Evolutionary conservation across 2,888 invertebrate species (phyloP).

Genomic region (Aproaerema taeniolella): DNA sequence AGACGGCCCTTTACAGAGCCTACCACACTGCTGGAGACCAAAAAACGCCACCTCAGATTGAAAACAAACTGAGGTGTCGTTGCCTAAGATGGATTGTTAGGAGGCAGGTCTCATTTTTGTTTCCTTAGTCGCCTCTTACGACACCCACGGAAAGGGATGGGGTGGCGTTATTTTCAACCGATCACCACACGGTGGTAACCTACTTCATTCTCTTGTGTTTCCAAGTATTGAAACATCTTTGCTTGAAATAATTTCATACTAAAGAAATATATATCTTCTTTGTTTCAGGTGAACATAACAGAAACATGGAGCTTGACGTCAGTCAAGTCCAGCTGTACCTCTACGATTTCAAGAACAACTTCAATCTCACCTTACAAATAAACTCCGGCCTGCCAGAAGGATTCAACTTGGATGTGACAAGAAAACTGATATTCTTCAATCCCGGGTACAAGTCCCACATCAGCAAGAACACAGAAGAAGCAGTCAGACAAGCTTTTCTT

Average conservation of each 20-base stretch:
- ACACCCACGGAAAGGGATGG: too few relatives aligned
- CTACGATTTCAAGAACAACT: conserved; percentile 63
- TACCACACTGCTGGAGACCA: too few relatives aligned
- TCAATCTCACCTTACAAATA: conserved; percentile 47
- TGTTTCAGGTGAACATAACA: conserved; percentile 58
- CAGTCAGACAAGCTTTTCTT: conserved; percentile 52
- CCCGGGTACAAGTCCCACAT: conserved; percentile 67
- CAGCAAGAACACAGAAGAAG: conserved; percentile 48
- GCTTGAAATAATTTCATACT: background rate
- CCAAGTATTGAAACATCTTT: background rate
- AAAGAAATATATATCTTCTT: background rate
- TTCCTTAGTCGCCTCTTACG: too few relatives aligned
- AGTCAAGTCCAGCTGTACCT: conserved; percentile 51
- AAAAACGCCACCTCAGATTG: too few relatives aligned
- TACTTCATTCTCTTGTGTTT: too few relatives aligned
- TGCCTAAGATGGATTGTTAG: too few relatives aligned
- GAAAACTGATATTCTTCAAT: conserved; percentile 57
- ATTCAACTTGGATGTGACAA: conserved; percentile 52
- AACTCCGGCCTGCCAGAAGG: conserved; percentile 37
- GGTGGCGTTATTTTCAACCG: too few relatives aligned
- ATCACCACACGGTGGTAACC: too few relatives aligned
- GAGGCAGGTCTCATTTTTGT: too few relatives aligned
- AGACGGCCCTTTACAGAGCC: too few relatives aligned
- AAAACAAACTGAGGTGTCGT: too few relatives aligned
- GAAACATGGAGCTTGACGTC: conserved; percentile 42